Percentiles rank a stretch among this genome's conserved stretches.
These are phyloP conservation scores for Melanostigma gelatinosum DNA, from an alignment of 2,113 vertebrate genomes.

Conservation along the genomic window DNA sequence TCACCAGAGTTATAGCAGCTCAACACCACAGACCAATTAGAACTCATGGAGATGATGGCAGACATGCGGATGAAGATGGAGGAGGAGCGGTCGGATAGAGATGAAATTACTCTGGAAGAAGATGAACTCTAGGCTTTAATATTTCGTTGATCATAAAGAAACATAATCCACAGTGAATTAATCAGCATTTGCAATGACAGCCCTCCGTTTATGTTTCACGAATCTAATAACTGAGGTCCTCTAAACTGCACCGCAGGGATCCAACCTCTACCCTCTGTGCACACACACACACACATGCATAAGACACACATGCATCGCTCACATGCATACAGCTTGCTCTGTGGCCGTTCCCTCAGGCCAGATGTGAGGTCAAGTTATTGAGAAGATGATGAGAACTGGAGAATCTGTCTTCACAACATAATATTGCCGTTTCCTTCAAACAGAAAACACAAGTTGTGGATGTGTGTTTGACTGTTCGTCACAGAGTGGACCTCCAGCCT, in stretches of 20 bases:
- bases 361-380: slow-evolving; percentile 76
- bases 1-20: slow-evolving; percentile 52
- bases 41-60: slow-evolving; percentile 27
- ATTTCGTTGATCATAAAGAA: slow-evolving; percentile 19
- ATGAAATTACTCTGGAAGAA: not conserved
- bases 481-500: slow-evolving; percentile 25
- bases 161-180: not conserved
- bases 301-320: not conserved
- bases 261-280: slow-evolving; percentile 30
- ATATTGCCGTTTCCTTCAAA: slow-evolving; percentile 65
- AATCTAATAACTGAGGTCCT: slow-evolving; percentile 57
- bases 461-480: slow-evolving; percentile 49
- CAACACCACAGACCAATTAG: slow-evolving; percentile 53
- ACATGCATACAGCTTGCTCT: slow-evolving; percentile 40
- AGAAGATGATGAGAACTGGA: slow-evolving; percentile 78
- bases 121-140: slow-evolving; percentile 4
- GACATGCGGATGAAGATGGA: slow-evolving; percentile 14
- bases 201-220: slow-evolving; percentile 39
- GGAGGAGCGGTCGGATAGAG: not conserved
- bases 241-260: slow-evolving; percentile 49
- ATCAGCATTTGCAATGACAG: slow-evolving; percentile 37
- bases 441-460: slow-evolving; percentile 31
- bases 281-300: not conserved
- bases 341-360: slow-evolving; percentile 56
- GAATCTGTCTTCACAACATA: slow-evolving; percentile 79